Conservation (phyloP, 2,888 invertebrate genomes). For the Ophion slaviceki region DNA sequence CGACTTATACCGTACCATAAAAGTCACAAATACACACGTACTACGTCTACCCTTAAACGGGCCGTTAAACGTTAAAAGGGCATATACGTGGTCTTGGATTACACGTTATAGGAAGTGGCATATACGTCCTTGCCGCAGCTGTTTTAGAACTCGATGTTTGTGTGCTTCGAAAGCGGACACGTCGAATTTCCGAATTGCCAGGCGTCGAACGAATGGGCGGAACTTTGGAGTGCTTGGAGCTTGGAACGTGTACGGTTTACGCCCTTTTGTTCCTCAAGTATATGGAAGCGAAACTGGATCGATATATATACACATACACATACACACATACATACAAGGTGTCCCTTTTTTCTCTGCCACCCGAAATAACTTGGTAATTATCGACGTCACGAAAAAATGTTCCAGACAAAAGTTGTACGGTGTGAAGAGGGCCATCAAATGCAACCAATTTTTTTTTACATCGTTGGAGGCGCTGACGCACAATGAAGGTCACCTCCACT, state of each 20-base stretch:
- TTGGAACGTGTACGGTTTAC: background rate
- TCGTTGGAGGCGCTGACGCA: too few species aligned
- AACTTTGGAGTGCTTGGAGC: background rate
- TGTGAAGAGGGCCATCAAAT: too few species aligned
- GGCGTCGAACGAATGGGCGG: background rate
- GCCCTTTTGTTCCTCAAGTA: conserved; percentile 4
- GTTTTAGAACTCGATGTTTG: background rate
- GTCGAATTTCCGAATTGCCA: background rate
- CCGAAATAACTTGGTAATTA: too few species aligned
- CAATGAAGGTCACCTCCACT: too few species aligned
- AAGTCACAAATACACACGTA: background rate
- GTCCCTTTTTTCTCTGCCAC: too few species aligned
- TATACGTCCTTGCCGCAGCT: background rate
- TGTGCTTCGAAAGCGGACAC: background rate
- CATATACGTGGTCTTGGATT: background rate
- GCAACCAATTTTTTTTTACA: too few species aligned
- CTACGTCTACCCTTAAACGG: conserved; percentile 3
- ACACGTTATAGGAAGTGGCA: background rate
- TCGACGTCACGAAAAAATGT: too few species aligned
- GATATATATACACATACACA: background rate
- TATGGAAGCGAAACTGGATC: background rate
- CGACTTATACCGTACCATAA: background rate
- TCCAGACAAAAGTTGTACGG: too few species aligned
- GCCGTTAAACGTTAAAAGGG: conserved; percentile 34
- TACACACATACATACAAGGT: too few species aligned